A percentile compares a stretch with the other conserved stretches of the same genome.
These are phyloP conservation scores for Cariama cristata DNA, from an alignment of 2,113 vertebrate genomes.

Conservation along the genomic window DNA sequence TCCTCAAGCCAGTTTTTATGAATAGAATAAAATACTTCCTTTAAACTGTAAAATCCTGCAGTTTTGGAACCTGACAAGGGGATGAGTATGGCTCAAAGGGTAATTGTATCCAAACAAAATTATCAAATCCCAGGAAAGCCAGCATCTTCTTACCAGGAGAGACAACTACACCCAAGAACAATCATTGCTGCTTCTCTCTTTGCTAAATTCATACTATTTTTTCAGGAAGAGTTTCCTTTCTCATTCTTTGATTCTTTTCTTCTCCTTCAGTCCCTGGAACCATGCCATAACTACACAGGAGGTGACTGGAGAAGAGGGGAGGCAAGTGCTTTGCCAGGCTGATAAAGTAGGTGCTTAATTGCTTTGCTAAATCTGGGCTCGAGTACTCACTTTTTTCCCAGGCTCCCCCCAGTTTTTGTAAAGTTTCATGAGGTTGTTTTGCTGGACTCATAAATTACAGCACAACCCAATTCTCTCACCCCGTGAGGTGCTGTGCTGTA, in stretches of 20 bases:
- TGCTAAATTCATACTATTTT: not conserved
- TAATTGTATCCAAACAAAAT: not conserved
- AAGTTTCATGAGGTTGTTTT: not conserved
- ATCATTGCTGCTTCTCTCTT: not conserved
- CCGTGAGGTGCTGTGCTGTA: not conserved
- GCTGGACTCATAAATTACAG: conserved; percentile 2
- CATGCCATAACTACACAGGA: not conserved
- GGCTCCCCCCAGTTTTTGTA: not conserved
- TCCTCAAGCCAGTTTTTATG: not conserved
- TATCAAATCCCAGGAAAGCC: not conserved
- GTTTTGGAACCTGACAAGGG: not conserved
- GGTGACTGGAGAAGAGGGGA: not conserved
- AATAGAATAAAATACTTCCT: not conserved
- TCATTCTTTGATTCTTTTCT: not conserved
- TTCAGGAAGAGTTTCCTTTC: not conserved
- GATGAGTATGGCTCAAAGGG: not conserved
- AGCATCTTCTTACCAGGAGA: not conserved
- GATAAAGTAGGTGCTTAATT: not conserved
- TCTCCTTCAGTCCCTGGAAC: not conserved
- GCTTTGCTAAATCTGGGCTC: not conserved
- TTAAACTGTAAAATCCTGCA: not conserved
- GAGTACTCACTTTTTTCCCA: not conserved
- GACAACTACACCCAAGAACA: not conserved
- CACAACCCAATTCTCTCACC: conserved; percentile 6
- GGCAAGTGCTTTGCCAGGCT: not conserved